Evolutionary conservation across 1,140 invertebrate species (phyloP), one percentile per base, ranked within the genome.

Genomic region (Atopsyche davidsoni): DNA sequence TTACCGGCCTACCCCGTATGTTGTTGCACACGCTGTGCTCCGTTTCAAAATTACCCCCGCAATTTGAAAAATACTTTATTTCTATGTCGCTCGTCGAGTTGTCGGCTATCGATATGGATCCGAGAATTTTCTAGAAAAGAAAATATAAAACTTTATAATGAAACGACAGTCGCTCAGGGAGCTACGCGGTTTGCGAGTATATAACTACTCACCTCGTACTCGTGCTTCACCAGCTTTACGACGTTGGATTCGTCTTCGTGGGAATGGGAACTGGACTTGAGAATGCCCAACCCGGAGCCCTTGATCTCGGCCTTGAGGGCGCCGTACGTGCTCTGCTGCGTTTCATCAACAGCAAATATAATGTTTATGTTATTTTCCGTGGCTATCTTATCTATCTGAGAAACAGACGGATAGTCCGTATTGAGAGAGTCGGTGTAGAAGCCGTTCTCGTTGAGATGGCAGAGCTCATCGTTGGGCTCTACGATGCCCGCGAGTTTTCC

Each of bases 391-490:
- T 75, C 74, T 10, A 79, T 71, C 76, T 83, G 79, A 40, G 77
- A 70, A n/a, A 84, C 70, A 2, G 81, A 81, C 2, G 83, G 83
- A 61, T 85, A 86, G 62, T 86, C 83, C 62, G 79, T 76, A 32
- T 72, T 57, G 11, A 72, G 64, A 24, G 81, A 80, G 56, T 81
- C 67, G 22, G 79, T 84, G 63, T 93, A 93, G 34, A 75, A 67
- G 4, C 79, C 79, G n/a, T 68, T 42, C 46, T 60, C 17, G 47
- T 83, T 72, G 54, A 91, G 72, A 65, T 94, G 87, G 60, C 92
- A 95, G 31, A 70, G 47, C 4, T 86, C 87, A 68, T 94, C 90
- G 63, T 93, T 92, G 0, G 90, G 91, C 56, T 82, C 79, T 10
- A 90, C 76, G 51, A 94, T 87, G 11, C 91, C 91, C 32, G 83